phyloP scores from a whole-genome alignment of 2,797 vertebrate species.

The Monodelphis domestica region DNA sequence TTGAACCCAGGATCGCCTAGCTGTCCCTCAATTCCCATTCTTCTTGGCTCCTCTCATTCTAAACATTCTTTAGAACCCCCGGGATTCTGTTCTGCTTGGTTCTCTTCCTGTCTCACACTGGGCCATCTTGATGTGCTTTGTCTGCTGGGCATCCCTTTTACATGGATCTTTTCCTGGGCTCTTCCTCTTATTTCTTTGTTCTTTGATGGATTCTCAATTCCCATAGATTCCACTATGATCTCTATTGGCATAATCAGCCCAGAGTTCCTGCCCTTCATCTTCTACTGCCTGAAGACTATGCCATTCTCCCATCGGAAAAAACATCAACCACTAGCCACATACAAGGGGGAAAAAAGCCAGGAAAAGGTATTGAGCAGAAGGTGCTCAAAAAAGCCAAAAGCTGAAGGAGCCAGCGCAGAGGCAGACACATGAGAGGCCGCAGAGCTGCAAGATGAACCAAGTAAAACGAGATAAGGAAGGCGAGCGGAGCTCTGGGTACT shows the following conservation, averaged over 20 bases:
- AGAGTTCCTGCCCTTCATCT: neutral
- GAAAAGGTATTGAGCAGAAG: neutral
- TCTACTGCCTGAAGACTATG: neutral
- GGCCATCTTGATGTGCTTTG: neutral
- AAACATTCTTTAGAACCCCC: neutral
- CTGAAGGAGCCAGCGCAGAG: no score
- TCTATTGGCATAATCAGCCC: neutral
- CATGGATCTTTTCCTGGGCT: neutral
- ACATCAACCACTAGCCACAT: neutral
- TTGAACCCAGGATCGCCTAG: no score
- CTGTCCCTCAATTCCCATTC: neutral
- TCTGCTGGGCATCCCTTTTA: neutral
- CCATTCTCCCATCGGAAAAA: neutral
- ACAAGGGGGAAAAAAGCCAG: no score
- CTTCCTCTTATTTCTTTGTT: neutral
- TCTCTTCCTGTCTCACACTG: neutral
- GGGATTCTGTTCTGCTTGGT: neutral
- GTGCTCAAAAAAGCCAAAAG: no score
- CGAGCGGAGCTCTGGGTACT: neutral
- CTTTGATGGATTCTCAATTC: neutral
- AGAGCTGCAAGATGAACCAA: neutral
- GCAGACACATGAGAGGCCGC: no score
- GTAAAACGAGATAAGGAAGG: neutral
- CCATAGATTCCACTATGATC: neutral
- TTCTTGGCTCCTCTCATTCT: neutral